These are phyloP conservation scores for Yponomeuta cagnagella DNA, from an alignment of 2,888 invertebrate genomes.

Conservation along the genomic window DNA sequence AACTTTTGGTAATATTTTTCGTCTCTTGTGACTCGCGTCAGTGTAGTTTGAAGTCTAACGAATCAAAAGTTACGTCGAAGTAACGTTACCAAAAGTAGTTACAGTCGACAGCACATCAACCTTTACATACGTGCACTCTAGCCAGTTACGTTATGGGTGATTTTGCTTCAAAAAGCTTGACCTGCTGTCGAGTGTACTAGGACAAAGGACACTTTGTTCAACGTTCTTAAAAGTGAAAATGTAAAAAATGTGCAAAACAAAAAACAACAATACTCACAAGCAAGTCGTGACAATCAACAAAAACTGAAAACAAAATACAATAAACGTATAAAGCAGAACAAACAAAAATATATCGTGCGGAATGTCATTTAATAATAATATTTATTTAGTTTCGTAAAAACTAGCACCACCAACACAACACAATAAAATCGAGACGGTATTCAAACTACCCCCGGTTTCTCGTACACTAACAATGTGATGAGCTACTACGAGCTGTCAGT, in stretches of 20 bases:
- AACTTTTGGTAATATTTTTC: no score
- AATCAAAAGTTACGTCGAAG: no score
- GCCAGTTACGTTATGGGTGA: no score
- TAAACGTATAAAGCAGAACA: not conserved
- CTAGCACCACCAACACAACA: conserved; percentile 19
- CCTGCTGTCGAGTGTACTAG: no score
- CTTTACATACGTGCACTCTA: not conserved
- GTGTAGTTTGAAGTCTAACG: no score
- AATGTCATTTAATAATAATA: conserved; percentile 37
- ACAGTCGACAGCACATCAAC: not conserved
- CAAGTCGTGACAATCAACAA: not conserved
- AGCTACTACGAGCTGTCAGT: not conserved
- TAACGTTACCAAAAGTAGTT: no score
- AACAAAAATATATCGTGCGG: conserved; percentile 32
- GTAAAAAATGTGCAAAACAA: not conserved
- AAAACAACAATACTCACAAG: conserved; percentile 12
- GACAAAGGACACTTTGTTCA: no score
- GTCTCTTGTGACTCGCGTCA: no score
- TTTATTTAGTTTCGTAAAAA: conserved; percentile 22
- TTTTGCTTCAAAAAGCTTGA: no score
- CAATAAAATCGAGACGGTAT: conserved; percentile 20
- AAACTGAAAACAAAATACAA: not conserved
- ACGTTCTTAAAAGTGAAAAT: no score
- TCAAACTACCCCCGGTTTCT: no score
- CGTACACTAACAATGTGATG: no score